Conservation (phyloP, 2,888 invertebrate genomes). For the Eledona agricola region DNA sequence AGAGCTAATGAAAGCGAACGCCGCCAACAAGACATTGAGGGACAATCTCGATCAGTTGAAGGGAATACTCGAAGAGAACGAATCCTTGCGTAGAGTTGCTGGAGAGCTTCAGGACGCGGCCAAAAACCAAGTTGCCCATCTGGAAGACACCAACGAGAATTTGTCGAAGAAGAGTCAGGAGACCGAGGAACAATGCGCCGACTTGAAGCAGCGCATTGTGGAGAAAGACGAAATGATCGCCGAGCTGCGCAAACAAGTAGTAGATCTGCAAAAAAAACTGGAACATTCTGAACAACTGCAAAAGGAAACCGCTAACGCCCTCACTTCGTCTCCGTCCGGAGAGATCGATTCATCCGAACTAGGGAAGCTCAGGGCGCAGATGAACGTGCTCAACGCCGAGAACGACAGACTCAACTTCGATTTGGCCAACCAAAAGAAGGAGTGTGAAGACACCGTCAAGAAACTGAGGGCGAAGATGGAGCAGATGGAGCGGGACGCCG, state of each 20-base stretch:
- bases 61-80: slow-evolving; percentile 50
- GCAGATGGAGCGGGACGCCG: slow-evolving; percentile 1
- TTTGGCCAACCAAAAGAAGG: slow-evolving; percentile 19
- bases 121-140: slow-evolving; percentile 51
- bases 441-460: slow-evolving; percentile 31
- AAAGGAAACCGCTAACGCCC: slow-evolving; percentile 9
- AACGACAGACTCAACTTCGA: slow-evolving; percentile 21
- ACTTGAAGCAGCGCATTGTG: not conserved
- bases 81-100: slow-evolving; percentile 53
- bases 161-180: slow-evolving; percentile 26
- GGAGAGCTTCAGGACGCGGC: slow-evolving; percentile 57
- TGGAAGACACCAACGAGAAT: slow-evolving; percentile 44
- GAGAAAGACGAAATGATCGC: slow-evolving; percentile 11
- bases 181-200: slow-evolving; percentile 2
- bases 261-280: slow-evolving; percentile 24
- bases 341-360: slow-evolving; percentile 15
- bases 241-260: slow-evolving; percentile 3
- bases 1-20: slow-evolving; percentile 45
- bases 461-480: slow-evolving; percentile 28
- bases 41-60: slow-evolving; percentile 35
- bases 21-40: slow-evolving; percentile 46
- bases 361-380: slow-evolving; percentile 18
- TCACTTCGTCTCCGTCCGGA: slow-evolving; percentile 4
- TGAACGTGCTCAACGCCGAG: slow-evolving; percentile 20
- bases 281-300: slow-evolving; percentile 5